phyloP scores from a whole-genome alignment of 2,113 vertebrate species.

The Capra hircus region DNA sequence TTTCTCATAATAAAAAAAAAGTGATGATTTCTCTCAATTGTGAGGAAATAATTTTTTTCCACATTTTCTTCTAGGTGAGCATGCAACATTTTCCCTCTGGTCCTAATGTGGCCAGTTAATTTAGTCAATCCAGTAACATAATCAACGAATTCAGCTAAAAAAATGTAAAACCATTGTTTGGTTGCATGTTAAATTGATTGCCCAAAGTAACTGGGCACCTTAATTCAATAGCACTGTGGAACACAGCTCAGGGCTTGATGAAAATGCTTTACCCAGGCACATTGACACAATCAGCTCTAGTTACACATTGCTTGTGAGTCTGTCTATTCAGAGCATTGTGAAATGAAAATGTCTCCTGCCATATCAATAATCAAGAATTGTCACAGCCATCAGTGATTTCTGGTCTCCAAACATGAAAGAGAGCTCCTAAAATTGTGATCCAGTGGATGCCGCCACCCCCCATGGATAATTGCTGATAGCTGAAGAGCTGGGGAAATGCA shows the following conservation, averaged over 20 bases:
- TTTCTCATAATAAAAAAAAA: background rate
- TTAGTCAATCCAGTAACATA: background rate
- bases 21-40: background rate
- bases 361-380: background rate
- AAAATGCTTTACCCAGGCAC: background rate
- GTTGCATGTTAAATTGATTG: background rate
- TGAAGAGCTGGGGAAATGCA: background rate
- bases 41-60: background rate
- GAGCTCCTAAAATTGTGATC: background rate
- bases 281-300: background rate
- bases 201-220: background rate
- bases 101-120: background rate
- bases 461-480: background rate
- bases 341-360: background rate
- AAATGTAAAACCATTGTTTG: background rate
- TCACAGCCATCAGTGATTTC: background rate
- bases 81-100: background rate
- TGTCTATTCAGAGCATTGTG: background rate
- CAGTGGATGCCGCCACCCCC: background rate
- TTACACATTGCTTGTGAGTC: background rate
- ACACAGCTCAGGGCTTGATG: background rate
- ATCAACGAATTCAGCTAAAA: background rate
- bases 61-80: background rate
- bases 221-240: background rate
- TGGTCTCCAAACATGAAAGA: background rate